These are phyloP conservation scores for Bradysia coprophila DNA, from an alignment of 1,140 invertebrate genomes.

Conservation along the genomic window DNA sequence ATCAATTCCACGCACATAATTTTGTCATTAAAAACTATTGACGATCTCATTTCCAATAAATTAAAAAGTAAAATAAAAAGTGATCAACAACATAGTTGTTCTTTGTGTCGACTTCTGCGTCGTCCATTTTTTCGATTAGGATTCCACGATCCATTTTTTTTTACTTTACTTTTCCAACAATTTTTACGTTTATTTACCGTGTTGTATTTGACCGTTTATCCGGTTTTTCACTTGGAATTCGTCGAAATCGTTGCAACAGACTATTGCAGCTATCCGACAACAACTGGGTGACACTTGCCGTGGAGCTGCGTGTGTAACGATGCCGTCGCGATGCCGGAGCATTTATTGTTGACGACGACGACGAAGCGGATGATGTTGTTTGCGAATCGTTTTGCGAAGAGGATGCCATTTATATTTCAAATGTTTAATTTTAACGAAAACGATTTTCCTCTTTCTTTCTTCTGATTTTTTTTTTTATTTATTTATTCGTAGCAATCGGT, in stretches of 20 bases:
- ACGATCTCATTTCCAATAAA: no score
- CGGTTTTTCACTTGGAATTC: constrained; percentile 43
- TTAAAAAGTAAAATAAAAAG: no score
- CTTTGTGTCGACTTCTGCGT: no score
- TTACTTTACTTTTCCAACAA: no score
- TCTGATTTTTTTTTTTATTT: no score
- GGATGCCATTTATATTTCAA: neutral
- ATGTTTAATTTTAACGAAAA: no score
- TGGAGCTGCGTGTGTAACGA: constrained; percentile 52
- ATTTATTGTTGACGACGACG: constrained; percentile 6
- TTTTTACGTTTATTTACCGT: neutral
- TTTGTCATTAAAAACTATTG: no score
- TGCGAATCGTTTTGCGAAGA: neutral
- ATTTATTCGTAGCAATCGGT: no score
- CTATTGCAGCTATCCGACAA: constrained; percentile 67
- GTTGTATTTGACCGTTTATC: constrained; percentile 9
- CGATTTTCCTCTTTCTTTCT: constrained; percentile 5
- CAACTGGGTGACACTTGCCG: constrained; percentile 61
- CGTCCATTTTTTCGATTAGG: no score
- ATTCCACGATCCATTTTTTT: no score
- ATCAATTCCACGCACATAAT: no score
- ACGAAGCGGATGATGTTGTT: neutral
- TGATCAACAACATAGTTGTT: no score
- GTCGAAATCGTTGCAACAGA: constrained; percentile 54
- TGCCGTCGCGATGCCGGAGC: constrained; percentile 29